phyloP scores from a whole-genome alignment of 2,797 vertebrate genomes.

The Pangasius macronema region DNA sequence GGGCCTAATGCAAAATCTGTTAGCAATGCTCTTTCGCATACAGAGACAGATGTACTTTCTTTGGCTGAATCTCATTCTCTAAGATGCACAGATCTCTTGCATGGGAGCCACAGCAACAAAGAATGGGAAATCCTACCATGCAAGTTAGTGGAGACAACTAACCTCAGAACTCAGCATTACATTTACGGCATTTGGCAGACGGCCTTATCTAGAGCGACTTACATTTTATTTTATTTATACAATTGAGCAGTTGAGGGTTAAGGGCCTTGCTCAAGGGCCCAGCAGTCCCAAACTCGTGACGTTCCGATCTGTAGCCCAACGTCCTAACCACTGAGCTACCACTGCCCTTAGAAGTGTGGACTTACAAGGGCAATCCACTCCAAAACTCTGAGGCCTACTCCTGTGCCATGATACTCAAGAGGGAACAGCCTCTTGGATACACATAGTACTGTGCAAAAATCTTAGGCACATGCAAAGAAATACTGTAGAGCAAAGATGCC shows the following conservation, averaged over 20 bases:
- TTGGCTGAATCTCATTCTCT: neutral
- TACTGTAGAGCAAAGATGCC: neutral
- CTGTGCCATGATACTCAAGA: neutral
- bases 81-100: neutral
- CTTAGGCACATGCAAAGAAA: neutral
- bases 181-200: too few relatives aligned
- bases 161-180: neutral
- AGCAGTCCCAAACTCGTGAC: too few relatives aligned
- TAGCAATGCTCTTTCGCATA: neutral
- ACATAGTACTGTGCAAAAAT: neutral
- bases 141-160: neutral
- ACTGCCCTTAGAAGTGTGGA: neutral
- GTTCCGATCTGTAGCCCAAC: too few relatives aligned
- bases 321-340: too few relatives aligned
- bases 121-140: neutral
- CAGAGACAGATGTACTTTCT: neutral
- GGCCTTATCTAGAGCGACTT: too few relatives aligned
- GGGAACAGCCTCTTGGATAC: neutral
- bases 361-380: neutral
- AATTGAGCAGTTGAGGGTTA: too few relatives aligned
- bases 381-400: neutral
- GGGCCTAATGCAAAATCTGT: neutral
- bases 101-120: neutral
- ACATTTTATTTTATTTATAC: too few relatives aligned
- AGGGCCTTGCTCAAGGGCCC: too few relatives aligned